phyloP scores from a whole-genome alignment of 2,888 invertebrate species.

The Meliscaeva auricollis region DNA sequence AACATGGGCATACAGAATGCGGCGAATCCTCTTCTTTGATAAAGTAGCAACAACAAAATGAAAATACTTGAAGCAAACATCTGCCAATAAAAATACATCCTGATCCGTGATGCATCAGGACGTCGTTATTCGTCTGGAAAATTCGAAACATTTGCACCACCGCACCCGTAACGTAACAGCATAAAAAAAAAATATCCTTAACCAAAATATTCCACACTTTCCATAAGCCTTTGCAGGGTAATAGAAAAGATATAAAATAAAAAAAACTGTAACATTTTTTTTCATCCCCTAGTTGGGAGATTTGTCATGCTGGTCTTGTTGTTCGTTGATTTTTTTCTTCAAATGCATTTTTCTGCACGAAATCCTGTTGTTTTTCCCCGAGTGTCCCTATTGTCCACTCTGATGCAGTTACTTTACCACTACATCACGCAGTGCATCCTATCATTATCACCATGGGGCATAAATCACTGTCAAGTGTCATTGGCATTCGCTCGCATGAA shows the following conservation, averaged over 20 bases:
- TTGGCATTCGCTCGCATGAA: conserved; percentile 78
- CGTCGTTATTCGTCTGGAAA: conserved; percentile 70
- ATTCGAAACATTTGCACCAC: conserved; percentile 71
- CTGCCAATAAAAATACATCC: conserved; percentile 68
- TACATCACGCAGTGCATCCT: conserved; percentile 77
- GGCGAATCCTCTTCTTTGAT: conserved; percentile 28
- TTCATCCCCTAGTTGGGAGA: conserved; percentile 43
- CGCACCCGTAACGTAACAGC: not conserved
- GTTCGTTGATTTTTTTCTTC: not conserved
- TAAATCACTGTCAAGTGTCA: conserved; percentile 84
- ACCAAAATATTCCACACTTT: conserved; percentile 48
- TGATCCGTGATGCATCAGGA: conserved; percentile 70
- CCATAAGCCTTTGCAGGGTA: conserved; percentile 49
- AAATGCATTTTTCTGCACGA: conserved; percentile 61
- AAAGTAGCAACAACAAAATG: conserved; percentile 30
- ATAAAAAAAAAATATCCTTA: conserved; percentile 36
- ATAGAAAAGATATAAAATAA: conserved; percentile 60
- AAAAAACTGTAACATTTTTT: conserved; percentile 65
- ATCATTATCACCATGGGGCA: conserved; percentile 81
- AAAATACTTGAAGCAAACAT: conserved; percentile 50
- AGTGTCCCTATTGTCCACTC: not conserved
- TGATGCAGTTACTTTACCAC: not conserved
- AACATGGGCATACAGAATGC: conserved; percentile 1
- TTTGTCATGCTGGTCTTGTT: conserved; percentile 14
- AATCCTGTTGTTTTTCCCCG: not conserved